phyloP scores from a whole-genome alignment of 2,888 invertebrate genomes.

The Andrena praecox region DNA sequence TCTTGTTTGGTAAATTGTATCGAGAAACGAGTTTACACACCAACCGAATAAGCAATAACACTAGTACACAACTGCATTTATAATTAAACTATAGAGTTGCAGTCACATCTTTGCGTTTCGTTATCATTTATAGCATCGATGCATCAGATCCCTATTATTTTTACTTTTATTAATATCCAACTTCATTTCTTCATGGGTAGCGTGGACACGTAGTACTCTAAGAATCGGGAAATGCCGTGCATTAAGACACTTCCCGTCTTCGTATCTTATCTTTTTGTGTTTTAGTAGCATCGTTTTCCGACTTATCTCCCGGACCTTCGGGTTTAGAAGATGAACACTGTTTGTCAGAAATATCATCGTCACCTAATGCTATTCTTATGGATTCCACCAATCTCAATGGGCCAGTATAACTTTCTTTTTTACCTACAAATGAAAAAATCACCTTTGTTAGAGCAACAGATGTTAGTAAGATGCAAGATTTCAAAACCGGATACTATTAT shows the following conservation, averaged over 20 bases:
- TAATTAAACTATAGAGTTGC: not conserved
- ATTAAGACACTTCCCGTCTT: constrained; percentile 83
- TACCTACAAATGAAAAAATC: constrained; percentile 85
- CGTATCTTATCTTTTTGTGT: constrained; percentile 68
- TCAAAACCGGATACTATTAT: not conserved
- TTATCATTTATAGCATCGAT: constrained; percentile 17
- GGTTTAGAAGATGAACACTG: constrained; percentile 10
- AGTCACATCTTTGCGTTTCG: constrained; percentile 11
- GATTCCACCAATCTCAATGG: constrained; percentile 87
- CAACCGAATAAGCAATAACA: not conserved
- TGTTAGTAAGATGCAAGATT: not conserved
- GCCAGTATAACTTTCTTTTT: constrained; percentile 88
- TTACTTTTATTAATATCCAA: constrained; percentile 6
- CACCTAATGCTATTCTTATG: constrained; percentile 87
- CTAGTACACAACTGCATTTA: not conserved
- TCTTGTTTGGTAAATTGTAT: not conserved
- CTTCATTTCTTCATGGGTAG: constrained; percentile 16
- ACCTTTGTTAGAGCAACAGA: not conserved
- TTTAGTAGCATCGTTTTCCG: constrained; percentile 50
- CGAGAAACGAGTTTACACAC: not conserved
- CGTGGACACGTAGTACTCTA: constrained; percentile 3
- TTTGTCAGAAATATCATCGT: constrained; percentile 62
- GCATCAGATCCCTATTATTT: constrained; percentile 10
- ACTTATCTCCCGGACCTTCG: constrained; percentile 71
- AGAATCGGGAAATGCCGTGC: constrained; percentile 8